Evolutionary conservation across 23 tunicate species (phyloP).

Genomic region (Halocynthia roretzi): DNA sequence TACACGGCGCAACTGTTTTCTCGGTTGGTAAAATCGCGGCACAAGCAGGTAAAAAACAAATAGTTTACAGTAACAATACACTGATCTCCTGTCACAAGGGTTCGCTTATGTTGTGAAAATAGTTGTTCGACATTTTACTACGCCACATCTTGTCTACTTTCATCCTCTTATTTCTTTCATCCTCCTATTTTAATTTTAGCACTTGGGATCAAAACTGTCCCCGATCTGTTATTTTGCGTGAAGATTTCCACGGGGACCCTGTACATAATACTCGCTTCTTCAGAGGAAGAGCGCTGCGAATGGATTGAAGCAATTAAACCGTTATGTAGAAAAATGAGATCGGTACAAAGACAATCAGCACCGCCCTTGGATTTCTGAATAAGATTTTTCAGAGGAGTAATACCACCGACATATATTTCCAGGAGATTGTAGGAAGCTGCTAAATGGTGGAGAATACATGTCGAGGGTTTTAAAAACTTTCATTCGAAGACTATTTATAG

Average conservation of each 20-base stretch:
- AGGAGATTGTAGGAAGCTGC: too few relatives aligned
- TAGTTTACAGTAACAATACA: too few relatives aligned
- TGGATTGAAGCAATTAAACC: slow-evolving; percentile 64
- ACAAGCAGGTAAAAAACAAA: slow-evolving; percentile 32
- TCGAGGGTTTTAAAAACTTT: too few relatives aligned
- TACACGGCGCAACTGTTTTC: slow-evolving; percentile 66
- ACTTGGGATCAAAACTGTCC: slow-evolving; percentile 30
- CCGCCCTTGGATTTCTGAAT: too few relatives aligned
- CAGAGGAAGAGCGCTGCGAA: slow-evolving; percentile 42
- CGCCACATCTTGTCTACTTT: neutral
- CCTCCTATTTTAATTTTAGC: slow-evolving; percentile 19
- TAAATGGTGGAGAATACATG: too few relatives aligned
- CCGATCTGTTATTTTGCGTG: slow-evolving; percentile 66
- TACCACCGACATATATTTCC: too few relatives aligned
- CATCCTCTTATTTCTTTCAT: neutral
- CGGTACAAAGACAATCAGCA: too few relatives aligned
- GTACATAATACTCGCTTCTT: slow-evolving; percentile 51
- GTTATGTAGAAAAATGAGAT: slow-evolving; percentile 24
- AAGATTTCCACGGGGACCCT: slow-evolving; percentile 36
- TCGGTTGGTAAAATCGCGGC: slow-evolving; percentile 46
- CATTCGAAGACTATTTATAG: too few relatives aligned
- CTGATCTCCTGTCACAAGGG: neutral
- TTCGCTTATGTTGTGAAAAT: neutral
- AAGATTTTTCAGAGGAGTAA: too few relatives aligned
- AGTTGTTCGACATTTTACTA: neutral